These are phyloP conservation scores for Cyclura pinguis DNA, from an alignment of 2,797 vertebrate genomes.

Conservation along the genomic window DNA sequence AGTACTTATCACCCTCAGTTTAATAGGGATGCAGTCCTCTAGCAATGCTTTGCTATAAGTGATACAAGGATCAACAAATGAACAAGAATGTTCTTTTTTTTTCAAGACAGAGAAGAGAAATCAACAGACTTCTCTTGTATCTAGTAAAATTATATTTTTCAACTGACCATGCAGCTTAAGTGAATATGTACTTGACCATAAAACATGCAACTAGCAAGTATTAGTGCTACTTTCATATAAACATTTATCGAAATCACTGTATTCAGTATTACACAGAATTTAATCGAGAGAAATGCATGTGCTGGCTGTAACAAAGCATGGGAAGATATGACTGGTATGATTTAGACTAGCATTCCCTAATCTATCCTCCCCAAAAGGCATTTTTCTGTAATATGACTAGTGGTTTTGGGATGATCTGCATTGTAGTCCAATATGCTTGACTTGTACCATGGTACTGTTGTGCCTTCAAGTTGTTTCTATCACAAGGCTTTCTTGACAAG, in stretches of 20 bases:
- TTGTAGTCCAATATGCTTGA: not conserved
- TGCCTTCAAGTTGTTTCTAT: too few species aligned
- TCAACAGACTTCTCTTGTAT: not conserved
- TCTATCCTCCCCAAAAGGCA: not conserved
- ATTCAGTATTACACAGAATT: not conserved
- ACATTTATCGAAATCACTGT: not conserved
- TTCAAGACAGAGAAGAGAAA: not conserved
- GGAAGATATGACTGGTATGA: not conserved
- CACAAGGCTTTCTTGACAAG: too few species aligned
- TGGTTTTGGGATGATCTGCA: not conserved
- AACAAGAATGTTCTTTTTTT: not conserved
- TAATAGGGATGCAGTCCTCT: not conserved
- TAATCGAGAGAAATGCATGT: not conserved
- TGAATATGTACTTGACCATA: not conserved
- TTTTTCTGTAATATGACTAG: not conserved
- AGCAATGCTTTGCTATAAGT: not conserved
- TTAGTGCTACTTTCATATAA: not conserved
- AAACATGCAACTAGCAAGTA: not conserved
- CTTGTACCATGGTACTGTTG: too few species aligned
- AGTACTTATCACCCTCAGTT: not conserved
- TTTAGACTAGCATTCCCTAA: not conserved
- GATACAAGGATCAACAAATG: not conserved
- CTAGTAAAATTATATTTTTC: not conserved
- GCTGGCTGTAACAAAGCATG: not conserved
- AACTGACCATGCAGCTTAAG: not conserved